Evolutionary conservation across 1,140 invertebrate genomes (phyloP).

Genomic region (Zaprionus camerounensis): DNA sequence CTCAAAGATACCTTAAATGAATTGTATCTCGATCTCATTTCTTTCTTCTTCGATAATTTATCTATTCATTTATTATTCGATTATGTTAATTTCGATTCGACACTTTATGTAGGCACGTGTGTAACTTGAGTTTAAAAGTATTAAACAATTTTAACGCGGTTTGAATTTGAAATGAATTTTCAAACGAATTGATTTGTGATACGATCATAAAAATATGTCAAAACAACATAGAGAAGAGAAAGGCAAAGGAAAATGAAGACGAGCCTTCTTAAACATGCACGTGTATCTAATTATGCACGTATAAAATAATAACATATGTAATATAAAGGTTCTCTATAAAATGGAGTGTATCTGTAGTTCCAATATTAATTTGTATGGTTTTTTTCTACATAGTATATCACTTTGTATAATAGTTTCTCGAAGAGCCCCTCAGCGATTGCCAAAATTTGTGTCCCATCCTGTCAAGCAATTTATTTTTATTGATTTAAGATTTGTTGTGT

Average conservation of each 20-base stretch:
- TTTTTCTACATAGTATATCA: too few species aligned
- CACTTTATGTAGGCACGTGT: conserved; percentile 11
- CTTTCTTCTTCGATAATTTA: not conserved
- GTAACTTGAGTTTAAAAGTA: not conserved
- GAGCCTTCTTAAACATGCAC: not conserved
- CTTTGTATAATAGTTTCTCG: not conserved
- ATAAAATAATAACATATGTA: too few species aligned
- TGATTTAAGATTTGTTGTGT: conserved; percentile 14
- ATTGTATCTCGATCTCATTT: conserved; percentile 2
- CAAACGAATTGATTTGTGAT: not conserved
- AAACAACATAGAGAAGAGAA: not conserved
- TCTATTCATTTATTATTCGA: not conserved
- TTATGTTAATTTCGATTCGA: conserved; percentile 1
- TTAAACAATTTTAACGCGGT: not conserved
- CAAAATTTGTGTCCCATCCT: conserved; percentile 1
- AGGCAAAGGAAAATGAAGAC: not conserved
- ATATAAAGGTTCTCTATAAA: too few species aligned
- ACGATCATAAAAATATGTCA: not conserved
- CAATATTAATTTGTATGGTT: too few species aligned
- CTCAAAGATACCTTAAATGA: not conserved
- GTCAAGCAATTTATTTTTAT: conserved; percentile 6
- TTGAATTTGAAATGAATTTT: conserved; percentile 9
- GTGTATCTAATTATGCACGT: not conserved
- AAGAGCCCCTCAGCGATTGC: not conserved
- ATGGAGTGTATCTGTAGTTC: too few species aligned